Percentiles rank a stretch among this genome's conserved stretches.
phyloP scores from a whole-genome alignment of 2,113 vertebrate genomes.

The Poicephalus gulielmi region DNA sequence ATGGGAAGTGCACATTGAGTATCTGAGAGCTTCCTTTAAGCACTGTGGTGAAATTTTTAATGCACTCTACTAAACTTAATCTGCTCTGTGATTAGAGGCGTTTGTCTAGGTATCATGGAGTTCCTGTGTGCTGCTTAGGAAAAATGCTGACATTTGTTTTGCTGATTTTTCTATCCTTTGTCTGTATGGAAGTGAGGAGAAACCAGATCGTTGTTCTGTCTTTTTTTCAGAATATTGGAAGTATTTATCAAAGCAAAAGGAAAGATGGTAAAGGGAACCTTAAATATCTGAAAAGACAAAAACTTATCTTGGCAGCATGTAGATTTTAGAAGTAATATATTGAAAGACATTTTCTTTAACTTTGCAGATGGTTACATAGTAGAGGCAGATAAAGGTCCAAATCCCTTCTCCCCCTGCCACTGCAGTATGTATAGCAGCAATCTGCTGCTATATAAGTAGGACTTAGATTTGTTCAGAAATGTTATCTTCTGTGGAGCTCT shows the following conservation, averaged over 20 bases:
- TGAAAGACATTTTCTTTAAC: neutral
- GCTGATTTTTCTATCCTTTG: conserved; percentile 39
- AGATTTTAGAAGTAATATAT: neutral
- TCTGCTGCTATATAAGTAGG: neutral
- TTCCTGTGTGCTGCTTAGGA: conserved; percentile 19
- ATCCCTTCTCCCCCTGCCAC: neutral
- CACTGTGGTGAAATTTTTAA: neutral
- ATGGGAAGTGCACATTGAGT: neutral
- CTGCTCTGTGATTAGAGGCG: neutral
- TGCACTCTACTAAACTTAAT: neutral
- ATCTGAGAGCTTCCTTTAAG: neutral
- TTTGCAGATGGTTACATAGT: neutral
- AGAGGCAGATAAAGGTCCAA: neutral
- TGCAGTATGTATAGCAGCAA: neutral
- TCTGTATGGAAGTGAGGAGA: conserved; percentile 13
- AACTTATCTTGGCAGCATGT: neutral
- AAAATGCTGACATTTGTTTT: conserved; percentile 43
- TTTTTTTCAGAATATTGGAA: neutral
- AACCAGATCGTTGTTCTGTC: neutral
- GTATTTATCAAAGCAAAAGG: conserved; percentile 16
- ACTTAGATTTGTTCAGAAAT: neutral
- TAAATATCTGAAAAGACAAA: neutral
- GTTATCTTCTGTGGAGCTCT: neutral
- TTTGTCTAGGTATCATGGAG: conserved; percentile 17
- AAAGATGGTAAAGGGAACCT: neutral